A percentile compares a stretch with the other conserved stretches of the same genome.
These are phyloP conservation scores for Araneus ventricosus DNA, from an alignment of 1,140 invertebrate species.

Conservation along the genomic window DNA sequence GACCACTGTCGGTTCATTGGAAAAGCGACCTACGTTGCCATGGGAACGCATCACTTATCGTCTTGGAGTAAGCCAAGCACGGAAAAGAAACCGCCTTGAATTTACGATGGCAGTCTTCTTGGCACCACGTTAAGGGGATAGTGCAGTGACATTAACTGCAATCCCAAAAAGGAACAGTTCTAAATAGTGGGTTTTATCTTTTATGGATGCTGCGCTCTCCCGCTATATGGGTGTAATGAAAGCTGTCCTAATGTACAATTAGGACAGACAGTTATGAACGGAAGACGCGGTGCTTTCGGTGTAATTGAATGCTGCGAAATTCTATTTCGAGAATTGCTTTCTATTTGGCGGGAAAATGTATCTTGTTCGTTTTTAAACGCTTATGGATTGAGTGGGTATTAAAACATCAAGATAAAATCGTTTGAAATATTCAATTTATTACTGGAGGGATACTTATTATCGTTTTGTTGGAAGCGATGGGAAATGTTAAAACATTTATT, in stretches of 20 bases:
- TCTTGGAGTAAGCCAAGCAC: conserved; percentile 4
- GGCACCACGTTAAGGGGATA: conserved; percentile 37
- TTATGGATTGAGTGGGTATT: neutral
- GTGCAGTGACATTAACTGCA: neutral
- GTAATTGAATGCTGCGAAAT: neutral
- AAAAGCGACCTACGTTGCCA: neutral
- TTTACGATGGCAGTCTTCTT: conserved; percentile 24
- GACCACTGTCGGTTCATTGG: conserved; percentile 26
- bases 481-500: too few species aligned
- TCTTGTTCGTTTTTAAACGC: neutral
- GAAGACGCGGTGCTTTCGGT: neutral
- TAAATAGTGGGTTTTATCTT: conserved; percentile 17
- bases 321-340: neutral
- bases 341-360: neutral
- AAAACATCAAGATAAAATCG: too few species aligned
- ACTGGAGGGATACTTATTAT: too few species aligned
- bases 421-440: too few species aligned
- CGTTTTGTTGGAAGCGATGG: too few species aligned
- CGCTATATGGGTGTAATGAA: neutral
- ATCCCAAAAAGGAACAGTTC: neutral
- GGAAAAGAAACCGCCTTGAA: conserved; percentile 1
- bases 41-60: conserved; percentile 46
- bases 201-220: neutral
- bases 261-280: neutral
- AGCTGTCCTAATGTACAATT: conserved; percentile 22